A percentile compares a stretch with the other conserved stretches of the same genome.
Evolutionary conservation across 1,140 invertebrate species (phyloP).

Genomic region (Cyclargus thomasi): DNA sequence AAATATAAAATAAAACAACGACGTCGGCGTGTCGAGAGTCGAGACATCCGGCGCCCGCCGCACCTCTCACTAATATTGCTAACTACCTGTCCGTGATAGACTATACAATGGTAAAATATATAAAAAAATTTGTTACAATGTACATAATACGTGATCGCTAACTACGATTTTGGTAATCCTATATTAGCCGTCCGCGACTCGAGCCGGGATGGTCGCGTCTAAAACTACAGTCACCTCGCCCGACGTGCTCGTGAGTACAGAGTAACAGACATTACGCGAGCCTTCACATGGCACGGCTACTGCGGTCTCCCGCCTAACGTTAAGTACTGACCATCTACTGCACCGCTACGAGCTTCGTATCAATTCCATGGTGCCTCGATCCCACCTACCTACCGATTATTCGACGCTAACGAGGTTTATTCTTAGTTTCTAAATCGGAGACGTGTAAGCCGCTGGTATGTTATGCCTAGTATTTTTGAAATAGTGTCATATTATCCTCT

Average conservation of each 20-base stretch:
- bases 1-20: constrained; percentile 64
- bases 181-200: constrained; percentile 35
- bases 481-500: not conserved
- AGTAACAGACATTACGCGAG: not conserved
- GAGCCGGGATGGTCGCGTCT: not conserved
- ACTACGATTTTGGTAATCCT: constrained; percentile 72
- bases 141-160: constrained; percentile 73
- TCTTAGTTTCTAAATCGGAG: no score
- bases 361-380: constrained; percentile 66
- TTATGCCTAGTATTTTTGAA: not conserved
- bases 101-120: constrained; percentile 74
- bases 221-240: not conserved
- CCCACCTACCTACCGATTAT: constrained; percentile 21
- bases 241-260: not conserved
- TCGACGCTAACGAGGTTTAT: not conserved
- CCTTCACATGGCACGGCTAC: constrained; percentile 26
- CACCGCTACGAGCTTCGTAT: constrained; percentile 57
- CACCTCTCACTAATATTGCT: constrained; percentile 56
- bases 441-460: no score
- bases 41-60: constrained; percentile 44
- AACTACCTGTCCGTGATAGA: constrained; percentile 58
- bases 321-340: constrained; percentile 58
- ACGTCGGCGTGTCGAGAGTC: constrained; percentile 38
- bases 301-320: constrained; percentile 47
- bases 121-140: constrained; percentile 69